Conservation (phyloP, 2,888 invertebrate species). For the Octonoba sinensis region DNA sequence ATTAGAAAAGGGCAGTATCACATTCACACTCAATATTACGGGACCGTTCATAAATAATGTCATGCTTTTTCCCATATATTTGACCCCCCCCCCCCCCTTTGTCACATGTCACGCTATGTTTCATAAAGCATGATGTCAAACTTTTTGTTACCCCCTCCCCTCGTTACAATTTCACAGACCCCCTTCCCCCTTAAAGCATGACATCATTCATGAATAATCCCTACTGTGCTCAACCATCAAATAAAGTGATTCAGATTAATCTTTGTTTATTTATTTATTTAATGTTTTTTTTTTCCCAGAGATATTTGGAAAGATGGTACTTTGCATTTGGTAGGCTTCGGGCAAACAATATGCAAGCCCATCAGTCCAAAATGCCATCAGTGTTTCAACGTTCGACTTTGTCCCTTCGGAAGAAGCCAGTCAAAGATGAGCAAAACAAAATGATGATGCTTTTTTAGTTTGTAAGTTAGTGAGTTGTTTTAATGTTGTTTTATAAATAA, state of each 20-base stretch:
- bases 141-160: no score
- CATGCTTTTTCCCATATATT: no score
- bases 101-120: no score
- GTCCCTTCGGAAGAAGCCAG: slow-evolving; percentile 75
- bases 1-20: no score
- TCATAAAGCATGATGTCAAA: no score
- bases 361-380: slow-evolving; percentile 83
- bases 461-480: background rate
- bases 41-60: no score
- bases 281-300: slow-evolving; percentile 65
- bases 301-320: slow-evolving; percentile 87
- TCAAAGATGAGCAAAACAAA: no score
- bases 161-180: no score
- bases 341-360: slow-evolving; percentile 91
- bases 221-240: background rate
- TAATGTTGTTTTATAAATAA: background rate
- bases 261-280: background rate
- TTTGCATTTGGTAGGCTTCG: slow-evolving; percentile 94
- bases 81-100: no score
- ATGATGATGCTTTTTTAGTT: background rate
- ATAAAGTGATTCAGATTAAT: background rate
- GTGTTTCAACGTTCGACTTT: slow-evolving; percentile 86
- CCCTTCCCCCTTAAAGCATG: no score
- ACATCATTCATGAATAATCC: no score
- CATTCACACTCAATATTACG: no score